A percentile compares a stretch with the other conserved stretches of the same genome.
Evolutionary conservation across 1,140 invertebrate species (phyloP).

Genomic region (Dreissena rostriformis): DNA sequence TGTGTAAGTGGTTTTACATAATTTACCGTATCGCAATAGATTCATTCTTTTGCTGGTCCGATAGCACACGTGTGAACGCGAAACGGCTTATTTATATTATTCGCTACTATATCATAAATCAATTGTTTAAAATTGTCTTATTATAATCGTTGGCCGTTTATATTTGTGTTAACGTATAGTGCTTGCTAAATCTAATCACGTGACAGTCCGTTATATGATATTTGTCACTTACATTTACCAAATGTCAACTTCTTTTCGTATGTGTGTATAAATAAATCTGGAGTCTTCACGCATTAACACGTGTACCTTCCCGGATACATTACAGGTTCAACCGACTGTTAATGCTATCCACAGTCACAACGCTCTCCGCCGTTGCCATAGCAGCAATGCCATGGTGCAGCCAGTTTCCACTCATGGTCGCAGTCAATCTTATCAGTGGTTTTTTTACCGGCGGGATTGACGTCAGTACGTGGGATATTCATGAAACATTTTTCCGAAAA

Average conservation of each 20-base stretch:
- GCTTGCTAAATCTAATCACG: neutral
- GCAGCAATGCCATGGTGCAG: constrained; percentile 62
- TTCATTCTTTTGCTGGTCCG: neutral
- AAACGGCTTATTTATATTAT: too few relatives aligned
- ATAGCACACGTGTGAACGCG: neutral
- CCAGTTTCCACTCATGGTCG: constrained; percentile 54
- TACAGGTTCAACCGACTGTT: constrained; percentile 60
- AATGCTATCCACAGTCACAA: constrained; percentile 52
- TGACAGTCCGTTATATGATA: neutral
- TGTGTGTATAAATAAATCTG: neutral
- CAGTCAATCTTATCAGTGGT: constrained; percentile 49
- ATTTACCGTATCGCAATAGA: too few relatives aligned
- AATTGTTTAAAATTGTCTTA: neutral
- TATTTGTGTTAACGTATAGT: neutral
- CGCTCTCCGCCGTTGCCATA: constrained; percentile 54
- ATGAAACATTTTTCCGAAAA: neutral
- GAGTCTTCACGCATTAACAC: neutral
- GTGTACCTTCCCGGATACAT: neutral
- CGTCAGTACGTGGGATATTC: constrained; percentile 64
- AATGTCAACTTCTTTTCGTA: neutral
- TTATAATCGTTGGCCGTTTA: neutral
- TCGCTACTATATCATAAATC: too few relatives aligned
- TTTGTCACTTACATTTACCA: neutral
- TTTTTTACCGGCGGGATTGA: constrained; percentile 71
- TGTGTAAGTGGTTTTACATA: too few relatives aligned